Evolutionary conservation across 2,113 vertebrate genomes (phyloP).

Genomic region (Glaucomys volans): DNA sequence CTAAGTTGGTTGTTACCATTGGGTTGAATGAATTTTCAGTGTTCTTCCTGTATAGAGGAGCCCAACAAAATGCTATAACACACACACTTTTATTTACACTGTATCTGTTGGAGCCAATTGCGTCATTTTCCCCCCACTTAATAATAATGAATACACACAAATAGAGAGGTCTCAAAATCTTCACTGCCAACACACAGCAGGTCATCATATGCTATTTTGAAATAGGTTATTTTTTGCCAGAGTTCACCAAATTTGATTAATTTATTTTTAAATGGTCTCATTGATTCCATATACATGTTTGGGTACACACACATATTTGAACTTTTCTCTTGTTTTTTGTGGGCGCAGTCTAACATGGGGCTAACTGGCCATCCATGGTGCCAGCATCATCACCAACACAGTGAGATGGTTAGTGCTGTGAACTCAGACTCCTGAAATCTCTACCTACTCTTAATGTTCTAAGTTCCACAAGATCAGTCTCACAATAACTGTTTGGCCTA

Average conservation of each 20-base stretch:
- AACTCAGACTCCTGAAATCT: not conserved
- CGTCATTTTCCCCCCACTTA: not conserved
- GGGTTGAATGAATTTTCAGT: not conserved
- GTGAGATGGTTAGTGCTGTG: fast-evolving
- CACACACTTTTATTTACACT: not conserved
- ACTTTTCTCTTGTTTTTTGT: not conserved
- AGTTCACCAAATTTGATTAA: not conserved
- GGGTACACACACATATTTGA: not conserved
- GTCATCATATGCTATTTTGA: not conserved
- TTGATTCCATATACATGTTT: not conserved
- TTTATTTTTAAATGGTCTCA: not conserved
- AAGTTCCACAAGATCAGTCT: not conserved
- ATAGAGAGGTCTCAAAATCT: not conserved
- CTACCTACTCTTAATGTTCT: not conserved
- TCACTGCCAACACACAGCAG: not conserved
- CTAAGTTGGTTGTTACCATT: not conserved
- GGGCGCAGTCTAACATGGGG: not conserved
- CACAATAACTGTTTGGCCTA: not conserved
- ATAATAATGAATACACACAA: not conserved
- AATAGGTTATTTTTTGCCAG: not conserved
- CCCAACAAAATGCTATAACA: not conserved
- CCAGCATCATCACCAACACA: not conserved
- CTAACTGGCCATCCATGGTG: not conserved
- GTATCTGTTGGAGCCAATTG: not conserved
- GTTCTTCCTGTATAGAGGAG: not conserved